Base-by-base conservation (phyloP, 1,140 invertebrate species). In the Eriocheir sinensis region DNA sequence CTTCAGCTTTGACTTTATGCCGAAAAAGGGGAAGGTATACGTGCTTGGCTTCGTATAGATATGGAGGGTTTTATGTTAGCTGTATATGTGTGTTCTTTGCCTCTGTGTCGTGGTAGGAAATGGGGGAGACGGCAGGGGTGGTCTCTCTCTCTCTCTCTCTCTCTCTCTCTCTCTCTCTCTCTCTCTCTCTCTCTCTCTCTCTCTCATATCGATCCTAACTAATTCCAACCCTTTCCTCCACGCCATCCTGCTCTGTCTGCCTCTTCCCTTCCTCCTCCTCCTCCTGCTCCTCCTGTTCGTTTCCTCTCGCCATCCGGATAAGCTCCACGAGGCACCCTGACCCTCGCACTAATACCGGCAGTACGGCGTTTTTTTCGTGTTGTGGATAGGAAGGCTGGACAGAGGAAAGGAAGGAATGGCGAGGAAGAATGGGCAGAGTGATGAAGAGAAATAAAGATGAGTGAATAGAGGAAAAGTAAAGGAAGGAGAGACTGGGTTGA, bases 121-220 rank as follows among this genome's bases (percentile, higher is more conserved):
- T n/a, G n/a, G n/a, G n/a, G n/a, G n/a, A n/a, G n/a, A n/a, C n/a
- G n/a, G n/a, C n/a, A n/a, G n/a, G n/a, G n/a, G n/a, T n/a, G n/a
- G n/a, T 72, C 60, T 72, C 60, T 72, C 60, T 72, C 60, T 72
- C 60, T 72, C 60, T 72, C 60, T 72, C 60, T 72, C 60, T 72
- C 60, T 72, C 60, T 72, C 60, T 72, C 60, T 72, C 60, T 72
- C 60, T 72, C 60, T 72, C 60, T 72, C 60, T 72, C 60, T 72
- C 60, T 72, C 60, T 72, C 60, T 72, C 60, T 72, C 60, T 72
- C 60, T 72, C 60, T 72, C 60, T 72, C 60, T 72, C 60, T 72
- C 60, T 72, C 60, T 72, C 60, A 72, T 72, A 72, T 72, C n/a
- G 60, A 72, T 72, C 8, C 21, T n/a, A 21, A 72, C 27, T 72